Evolutionary conservation across 2,888 invertebrate genomes (phyloP), one percentile per base, ranked within the genome.

Genomic region (Noctua janthe): DNA sequence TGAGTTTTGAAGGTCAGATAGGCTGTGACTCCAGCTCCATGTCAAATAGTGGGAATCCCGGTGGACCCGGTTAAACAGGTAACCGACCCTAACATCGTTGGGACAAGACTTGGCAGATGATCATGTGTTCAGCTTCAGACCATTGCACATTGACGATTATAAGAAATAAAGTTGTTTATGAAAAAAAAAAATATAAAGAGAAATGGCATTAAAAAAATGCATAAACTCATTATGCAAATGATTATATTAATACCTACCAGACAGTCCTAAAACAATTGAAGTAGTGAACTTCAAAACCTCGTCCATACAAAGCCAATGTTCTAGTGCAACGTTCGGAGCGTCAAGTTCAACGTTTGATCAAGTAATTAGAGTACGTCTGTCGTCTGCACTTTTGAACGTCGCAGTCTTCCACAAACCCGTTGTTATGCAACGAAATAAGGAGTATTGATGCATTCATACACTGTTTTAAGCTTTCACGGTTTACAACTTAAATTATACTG

Each of bases 321-420:
- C 47, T 20, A 64, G 10, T 71, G 71, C 75, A 71, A 74, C n/a
- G 56, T 43, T 64, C 49, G 10, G 64, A 66, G 43, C 76, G 73
- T 85, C 86, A 84, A 93, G 94, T 94, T 92, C 94, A 92, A 89
- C 94, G 93, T 95, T 94, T 95, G 93, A 91, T 89, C 91, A 90
- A 91, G 89, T 92, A 93, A 94, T 95, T 94, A 94, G 94, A 93
- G 83, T 92, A 87, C 75, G 88, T 86, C 89, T 91, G 91, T 83
- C 92, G 91, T 90, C 92, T 93, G 89, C 89, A 89, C 91, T 94
- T 94, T 94, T 94, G 92, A 94, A 91, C 90, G 72, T 74, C 71
- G 59, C 76, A 17, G 64, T 75, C 54, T 35, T 4, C 59, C 62
- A 74, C 69, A 51, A 49, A 66, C 69, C 80, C 8, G 20, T 29